These are phyloP conservation scores for Anabacerthia variegaticeps DNA, from an alignment of 2,797 vertebrate genomes.

Conservation along the genomic window DNA sequence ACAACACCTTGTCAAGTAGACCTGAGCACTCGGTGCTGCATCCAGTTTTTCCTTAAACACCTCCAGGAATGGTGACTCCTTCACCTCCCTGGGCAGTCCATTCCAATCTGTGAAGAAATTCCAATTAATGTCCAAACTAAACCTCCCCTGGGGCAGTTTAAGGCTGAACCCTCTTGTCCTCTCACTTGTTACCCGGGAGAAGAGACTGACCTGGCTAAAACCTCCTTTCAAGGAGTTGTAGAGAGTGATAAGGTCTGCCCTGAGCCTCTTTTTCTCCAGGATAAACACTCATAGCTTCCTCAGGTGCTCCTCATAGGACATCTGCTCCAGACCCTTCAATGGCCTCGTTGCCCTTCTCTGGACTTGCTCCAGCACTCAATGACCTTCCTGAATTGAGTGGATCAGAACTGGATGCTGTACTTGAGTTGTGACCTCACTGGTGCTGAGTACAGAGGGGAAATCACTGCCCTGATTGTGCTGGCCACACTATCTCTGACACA, in stretches of 20 bases:
- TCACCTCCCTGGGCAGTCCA: neutral
- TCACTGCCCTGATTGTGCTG: neutral
- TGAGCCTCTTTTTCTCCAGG: neutral
- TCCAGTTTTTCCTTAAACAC: neutral
- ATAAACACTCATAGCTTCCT: neutral
- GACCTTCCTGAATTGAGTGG: neutral
- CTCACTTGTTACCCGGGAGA: neutral
- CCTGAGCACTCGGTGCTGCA: neutral
- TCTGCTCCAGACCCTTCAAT: neutral
- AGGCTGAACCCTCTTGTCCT: neutral
- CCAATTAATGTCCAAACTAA: neutral
- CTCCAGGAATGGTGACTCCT: neutral
- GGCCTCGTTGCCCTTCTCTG: neutral
- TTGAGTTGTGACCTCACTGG: neutral
- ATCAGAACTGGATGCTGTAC: neutral
- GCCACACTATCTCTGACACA: neutral
- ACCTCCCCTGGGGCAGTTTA: neutral
- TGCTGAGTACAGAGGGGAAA: neutral
- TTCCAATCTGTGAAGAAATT: neutral
- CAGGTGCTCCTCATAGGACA: neutral
- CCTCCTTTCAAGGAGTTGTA: neutral
- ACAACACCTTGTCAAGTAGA: neutral
- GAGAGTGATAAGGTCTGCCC: neutral
- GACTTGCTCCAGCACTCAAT: neutral
- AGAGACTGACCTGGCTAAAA: neutral